phyloP scores from a whole-genome alignment of 2,113 vertebrate species.

The Clarias macrocephalus region DNA sequence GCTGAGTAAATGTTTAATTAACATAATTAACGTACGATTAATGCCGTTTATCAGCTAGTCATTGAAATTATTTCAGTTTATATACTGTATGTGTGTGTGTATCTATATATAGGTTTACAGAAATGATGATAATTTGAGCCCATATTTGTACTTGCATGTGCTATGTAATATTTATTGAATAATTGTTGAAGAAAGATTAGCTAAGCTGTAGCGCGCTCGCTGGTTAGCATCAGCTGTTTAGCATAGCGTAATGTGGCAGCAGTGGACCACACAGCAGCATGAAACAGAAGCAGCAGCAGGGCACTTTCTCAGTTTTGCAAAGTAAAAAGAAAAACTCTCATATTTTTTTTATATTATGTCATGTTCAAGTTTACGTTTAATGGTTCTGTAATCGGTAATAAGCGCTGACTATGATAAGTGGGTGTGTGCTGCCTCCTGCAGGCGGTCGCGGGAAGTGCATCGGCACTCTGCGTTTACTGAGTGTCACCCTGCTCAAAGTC shows the following conservation, averaged over 20 bases:
- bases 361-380: background rate
- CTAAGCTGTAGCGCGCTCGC: background rate
- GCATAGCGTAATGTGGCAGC: constrained; percentile 32
- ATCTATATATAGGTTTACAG: too few species aligned
- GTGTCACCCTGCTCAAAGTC: background rate
- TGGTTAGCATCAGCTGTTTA: background rate
- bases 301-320: constrained; percentile 29
- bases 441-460: constrained; percentile 53
- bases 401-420: background rate
- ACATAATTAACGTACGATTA: background rate
- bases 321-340: constrained; percentile 15
- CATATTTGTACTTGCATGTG: background rate
- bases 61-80: background rate
- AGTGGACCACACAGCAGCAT: constrained; percentile 1
- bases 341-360: background rate
- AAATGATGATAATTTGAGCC: background rate
- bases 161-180: background rate
- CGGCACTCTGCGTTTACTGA: background rate
- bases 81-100: too few species aligned
- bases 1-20: too few species aligned
- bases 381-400: background rate
- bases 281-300: constrained; percentile 11
- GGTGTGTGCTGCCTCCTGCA: constrained; percentile 23
- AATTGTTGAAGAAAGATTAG: background rate
- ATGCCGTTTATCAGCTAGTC: background rate